Base-by-base conservation (phyloP, 1,140 invertebrate genomes). In the Drosophila obscura region DNA sequence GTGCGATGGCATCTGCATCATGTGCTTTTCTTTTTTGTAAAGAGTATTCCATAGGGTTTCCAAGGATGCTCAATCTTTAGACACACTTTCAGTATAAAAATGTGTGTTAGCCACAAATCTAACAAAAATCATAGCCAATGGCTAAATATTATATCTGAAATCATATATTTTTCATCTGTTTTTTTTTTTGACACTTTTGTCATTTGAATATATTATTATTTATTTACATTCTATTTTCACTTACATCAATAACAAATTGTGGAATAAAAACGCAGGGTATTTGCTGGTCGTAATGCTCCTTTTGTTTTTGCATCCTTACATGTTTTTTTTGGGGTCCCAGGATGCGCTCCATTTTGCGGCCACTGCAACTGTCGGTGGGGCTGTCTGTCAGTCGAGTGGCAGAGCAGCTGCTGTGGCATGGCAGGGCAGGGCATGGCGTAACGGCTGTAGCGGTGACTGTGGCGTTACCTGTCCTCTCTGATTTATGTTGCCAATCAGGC, bases 401-500 rank as follows among this genome's bases (percentile, higher is more conserved):
- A 39, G 35, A 39, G 35, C 35, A 39, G 35, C 35, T 39, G 35
- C 11, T 5, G 35, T 39, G 35, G 35, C 35, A 11, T 39, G 52
- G 61, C 22, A 46, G 46, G 7, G 35, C 9, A 7, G 45, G 64
- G 26, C 24, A 9, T 15, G 26, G 50, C 63, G 35, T 35, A 44
- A 64, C 65, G 69, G 67, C 50, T 50, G 52, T 49, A 45, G 52
- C 65, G 69, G 52, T 26, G 51, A 65, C 64, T 74, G 72, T 39
- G 48, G 56, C 61, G 31, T 52, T 73, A 62, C 55, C 58, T 69
- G 69, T 64, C 45, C 68, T 52, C 61, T 64, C 63, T 88, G 82
- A 87, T 85, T 85, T 85, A 85, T 88, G 83, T 78, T 72, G 78
- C 82, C 82, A 85, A 85, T 85, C 83, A 85, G 83, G 62, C 78